Conservation (phyloP, 1,140 invertebrate species). For the Gryllus bimaculatus region DNA sequence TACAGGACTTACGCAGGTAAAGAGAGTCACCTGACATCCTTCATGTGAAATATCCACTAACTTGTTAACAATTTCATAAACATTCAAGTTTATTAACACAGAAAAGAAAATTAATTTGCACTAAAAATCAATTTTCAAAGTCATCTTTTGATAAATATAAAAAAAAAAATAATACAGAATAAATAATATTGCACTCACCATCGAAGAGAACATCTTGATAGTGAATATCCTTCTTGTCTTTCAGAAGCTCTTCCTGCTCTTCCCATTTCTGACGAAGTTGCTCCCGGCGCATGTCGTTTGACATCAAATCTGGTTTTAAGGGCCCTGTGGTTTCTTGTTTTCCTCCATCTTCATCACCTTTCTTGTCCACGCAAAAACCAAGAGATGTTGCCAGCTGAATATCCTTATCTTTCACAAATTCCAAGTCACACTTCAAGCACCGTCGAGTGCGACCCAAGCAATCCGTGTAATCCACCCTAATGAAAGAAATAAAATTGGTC, state of each 20-base stretch:
- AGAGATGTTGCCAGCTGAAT: slow-evolving; percentile 33
- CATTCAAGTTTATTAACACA: too few species aligned
- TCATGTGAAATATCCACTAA: too few species aligned
- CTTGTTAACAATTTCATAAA: too few species aligned
- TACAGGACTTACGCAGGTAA: too few species aligned
- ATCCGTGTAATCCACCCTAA: slow-evolving; percentile 79
- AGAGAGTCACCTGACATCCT: too few species aligned
- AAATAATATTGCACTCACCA: slow-evolving; percentile 40
- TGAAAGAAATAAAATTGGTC: slow-evolving; percentile 24
- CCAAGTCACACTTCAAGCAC: slow-evolving; percentile 69
- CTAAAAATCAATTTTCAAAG: too few species aligned
- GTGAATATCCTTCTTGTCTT: slow-evolving; percentile 61
- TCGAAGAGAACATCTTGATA: slow-evolving; percentile 84
- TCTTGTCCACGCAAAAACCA: slow-evolving; percentile 7
- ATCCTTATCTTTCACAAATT: slow-evolving; percentile 57
- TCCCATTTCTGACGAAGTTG: slow-evolving; percentile 54
- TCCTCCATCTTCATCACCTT: background rate
- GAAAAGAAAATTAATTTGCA: too few species aligned
- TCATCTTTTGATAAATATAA: too few species aligned
- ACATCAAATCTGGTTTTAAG: slow-evolving; percentile 34
- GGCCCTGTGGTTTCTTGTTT: slow-evolving; percentile 25
- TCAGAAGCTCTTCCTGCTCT: slow-evolving; percentile 47
- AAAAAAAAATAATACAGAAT: too few species aligned
- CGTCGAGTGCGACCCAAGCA: slow-evolving; percentile 75
- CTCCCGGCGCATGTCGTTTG: slow-evolving; percentile 44